These are phyloP conservation scores for Labia minor DNA, from an alignment of 2,888 invertebrate genomes.

Conservation along the genomic window DNA sequence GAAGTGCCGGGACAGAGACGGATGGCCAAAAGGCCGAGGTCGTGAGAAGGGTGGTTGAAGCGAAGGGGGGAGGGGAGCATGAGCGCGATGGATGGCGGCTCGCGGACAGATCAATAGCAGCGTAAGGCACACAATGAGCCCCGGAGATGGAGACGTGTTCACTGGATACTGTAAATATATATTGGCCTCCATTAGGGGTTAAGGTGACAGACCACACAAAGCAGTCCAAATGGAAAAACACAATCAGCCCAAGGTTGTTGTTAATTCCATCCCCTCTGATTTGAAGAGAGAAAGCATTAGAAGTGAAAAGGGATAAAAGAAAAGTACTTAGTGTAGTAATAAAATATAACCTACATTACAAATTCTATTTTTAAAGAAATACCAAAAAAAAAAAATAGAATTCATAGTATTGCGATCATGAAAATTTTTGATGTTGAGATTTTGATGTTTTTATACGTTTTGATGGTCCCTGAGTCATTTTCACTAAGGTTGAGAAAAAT, in stretches of 20 bases:
- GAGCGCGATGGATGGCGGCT: conserved; percentile 4
- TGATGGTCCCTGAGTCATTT: no score
- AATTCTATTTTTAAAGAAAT: no score
- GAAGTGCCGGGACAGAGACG: neutral
- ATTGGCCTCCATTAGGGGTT: conserved; percentile 13
- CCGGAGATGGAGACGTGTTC: conserved; percentile 13
- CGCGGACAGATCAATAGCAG: conserved; percentile 8
- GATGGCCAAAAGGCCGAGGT: conserved; percentile 1
- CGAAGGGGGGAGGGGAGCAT: neutral
- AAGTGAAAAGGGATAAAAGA: no score
- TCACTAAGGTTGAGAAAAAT: no score
- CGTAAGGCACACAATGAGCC: conserved; percentile 13
- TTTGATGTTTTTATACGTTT: no score
- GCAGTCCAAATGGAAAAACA: conserved; percentile 7
- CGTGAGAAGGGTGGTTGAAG: neutral
- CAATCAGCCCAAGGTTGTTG: conserved; percentile 1
- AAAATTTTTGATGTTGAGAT: no score
- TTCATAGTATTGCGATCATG: no score
- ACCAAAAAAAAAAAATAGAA: no score
- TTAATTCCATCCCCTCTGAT: neutral
- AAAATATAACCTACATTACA: no score
- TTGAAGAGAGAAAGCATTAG: no score
- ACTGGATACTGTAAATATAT: conserved; percentile 13
- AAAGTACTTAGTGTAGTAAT: no score
- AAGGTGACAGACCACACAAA: conserved; percentile 13